Conservation (phyloP, 2,113 vertebrate species). For the Ancistrus triradiatus region DNA sequence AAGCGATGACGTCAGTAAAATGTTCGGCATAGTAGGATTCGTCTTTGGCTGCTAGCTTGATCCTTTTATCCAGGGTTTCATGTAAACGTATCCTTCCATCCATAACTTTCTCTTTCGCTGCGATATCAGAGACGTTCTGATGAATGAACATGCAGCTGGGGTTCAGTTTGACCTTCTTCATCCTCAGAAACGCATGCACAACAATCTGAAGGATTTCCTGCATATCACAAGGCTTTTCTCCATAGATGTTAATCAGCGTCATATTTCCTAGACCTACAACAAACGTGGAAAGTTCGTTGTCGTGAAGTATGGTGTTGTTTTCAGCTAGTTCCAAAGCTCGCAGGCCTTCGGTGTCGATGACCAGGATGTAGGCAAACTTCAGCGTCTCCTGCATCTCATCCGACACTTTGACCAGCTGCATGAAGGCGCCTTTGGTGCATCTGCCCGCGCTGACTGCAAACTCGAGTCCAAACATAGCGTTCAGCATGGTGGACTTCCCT, state of each 20-base stretch:
- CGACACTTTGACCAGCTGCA: too few species aligned
- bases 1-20: background rate
- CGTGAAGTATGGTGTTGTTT: slow-evolving; percentile 46
- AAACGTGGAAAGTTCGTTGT: slow-evolving; percentile 61
- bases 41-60: background rate
- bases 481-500: too few species aligned
- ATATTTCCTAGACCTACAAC: too few species aligned
- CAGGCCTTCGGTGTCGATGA: too few species aligned
- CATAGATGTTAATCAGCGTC: background rate
- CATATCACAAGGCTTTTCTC: background rate
- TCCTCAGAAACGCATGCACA: too few species aligned
- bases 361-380: slow-evolving; percentile 54
- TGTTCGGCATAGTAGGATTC: background rate
- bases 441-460: too few species aligned
- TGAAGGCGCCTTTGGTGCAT: too few species aligned
- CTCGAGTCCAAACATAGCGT: too few species aligned
- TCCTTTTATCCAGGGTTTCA: background rate
- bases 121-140: slow-evolving; percentile 51
- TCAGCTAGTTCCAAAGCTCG: slow-evolving; percentile 49
- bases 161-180: too few species aligned
- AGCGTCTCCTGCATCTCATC: slow-evolving; percentile 32
- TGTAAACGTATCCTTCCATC: slow-evolving; percentile 33
- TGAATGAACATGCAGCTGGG: too few species aligned
- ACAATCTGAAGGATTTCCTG: too few species aligned
- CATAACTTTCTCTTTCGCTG: slow-evolving; percentile 59